A percentile compares a stretch with the other conserved stretches of the same genome.
These are phyloP conservation scores for Brachypalpus laphriformis DNA, from an alignment of 2,888 invertebrate genomes.

Conservation along the genomic window DNA sequence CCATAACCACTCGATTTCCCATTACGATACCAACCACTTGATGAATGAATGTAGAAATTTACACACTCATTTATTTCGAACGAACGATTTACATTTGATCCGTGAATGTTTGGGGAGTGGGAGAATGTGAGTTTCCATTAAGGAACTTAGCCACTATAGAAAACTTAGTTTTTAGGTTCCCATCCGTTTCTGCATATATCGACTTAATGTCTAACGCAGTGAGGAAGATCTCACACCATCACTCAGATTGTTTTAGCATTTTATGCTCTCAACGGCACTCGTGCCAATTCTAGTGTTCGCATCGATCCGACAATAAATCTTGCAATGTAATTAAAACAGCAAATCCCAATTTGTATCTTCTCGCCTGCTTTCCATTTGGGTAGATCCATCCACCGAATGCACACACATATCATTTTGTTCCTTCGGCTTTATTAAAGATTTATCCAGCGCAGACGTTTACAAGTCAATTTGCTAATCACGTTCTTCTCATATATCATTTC, in stretches of 20 bases:
- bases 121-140: no score
- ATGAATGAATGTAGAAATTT: no score
- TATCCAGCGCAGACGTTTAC: conserved; percentile 45
- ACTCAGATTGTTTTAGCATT: not conserved
- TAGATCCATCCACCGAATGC: not conserved
- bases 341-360: conserved; percentile 32
- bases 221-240: not conserved
- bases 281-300: not conserved
- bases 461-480: conserved; percentile 62
- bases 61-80: no score
- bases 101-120: no score
- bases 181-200: no score
- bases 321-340: conserved; percentile 38
- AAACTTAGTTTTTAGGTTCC: no score
- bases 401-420: not conserved
- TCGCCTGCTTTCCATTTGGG: not conserved
- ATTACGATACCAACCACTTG: no score
- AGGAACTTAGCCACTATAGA: no score
- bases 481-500: conserved; percentile 49
- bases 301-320: conserved; percentile 33
- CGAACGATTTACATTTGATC: no score
- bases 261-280: conserved; percentile 10
- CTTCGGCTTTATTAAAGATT: conserved; percentile 32
- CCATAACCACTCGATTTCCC: no score
- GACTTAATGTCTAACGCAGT: not conserved